Conservation (phyloP, 2,113 vertebrate genomes). For the Upupa epops region DNA sequence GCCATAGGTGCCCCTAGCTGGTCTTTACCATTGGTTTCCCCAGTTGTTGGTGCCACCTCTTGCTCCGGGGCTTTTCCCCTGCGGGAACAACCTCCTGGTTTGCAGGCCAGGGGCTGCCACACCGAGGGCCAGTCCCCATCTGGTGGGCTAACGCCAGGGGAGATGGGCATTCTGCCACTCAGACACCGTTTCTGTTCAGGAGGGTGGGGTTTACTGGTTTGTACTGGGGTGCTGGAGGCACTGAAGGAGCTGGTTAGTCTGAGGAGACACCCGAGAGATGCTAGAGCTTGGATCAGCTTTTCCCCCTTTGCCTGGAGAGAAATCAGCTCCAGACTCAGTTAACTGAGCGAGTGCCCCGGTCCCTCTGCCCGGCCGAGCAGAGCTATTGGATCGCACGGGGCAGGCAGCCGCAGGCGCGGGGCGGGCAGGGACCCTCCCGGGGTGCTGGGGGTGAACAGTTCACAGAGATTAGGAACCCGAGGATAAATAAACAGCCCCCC, state of each 20-base stretch:
- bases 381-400: slow-evolving; percentile 66
- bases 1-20: accelerated
- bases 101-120: too few relatives aligned
- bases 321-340: slow-evolving; percentile 56
- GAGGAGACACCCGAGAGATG: background rate
- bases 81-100: background rate
- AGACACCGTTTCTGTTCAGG: background rate
- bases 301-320: background rate
- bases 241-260: background rate
- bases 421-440: background rate
- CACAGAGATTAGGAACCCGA: slow-evolving; percentile 31
- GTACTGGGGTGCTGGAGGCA: background rate
- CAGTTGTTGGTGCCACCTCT: background rate
- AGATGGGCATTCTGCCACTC: too few relatives aligned
- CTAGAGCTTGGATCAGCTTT: background rate
- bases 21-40: background rate
- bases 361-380: slow-evolving; percentile 15
- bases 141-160: too few relatives aligned
- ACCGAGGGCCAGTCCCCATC: too few relatives aligned
- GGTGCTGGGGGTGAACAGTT: slow-evolving; percentile 37
- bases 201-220: background rate
- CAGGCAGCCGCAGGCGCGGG: background rate
- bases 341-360: slow-evolving; percentile 42
- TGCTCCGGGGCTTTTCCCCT: background rate
- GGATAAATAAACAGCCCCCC: slow-evolving; percentile 6